Base-by-base conservation (phyloP, 2,113 vertebrate species). In the Dendropsophus ebraccatus region DNA sequence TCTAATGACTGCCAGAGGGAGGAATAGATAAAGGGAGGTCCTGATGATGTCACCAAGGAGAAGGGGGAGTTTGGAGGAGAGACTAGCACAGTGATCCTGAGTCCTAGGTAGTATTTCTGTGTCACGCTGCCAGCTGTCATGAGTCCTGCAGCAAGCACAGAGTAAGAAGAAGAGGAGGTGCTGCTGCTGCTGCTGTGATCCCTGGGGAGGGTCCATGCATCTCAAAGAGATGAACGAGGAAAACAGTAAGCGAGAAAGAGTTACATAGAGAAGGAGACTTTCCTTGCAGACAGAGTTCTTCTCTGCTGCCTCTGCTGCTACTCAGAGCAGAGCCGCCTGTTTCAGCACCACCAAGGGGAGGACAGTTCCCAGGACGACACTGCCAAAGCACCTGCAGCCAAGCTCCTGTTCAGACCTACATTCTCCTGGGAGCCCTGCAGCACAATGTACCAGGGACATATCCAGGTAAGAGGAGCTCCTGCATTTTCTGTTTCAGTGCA, bases 401-500 rank as follows among this genome's bases (percentile, higher is more conserved):
- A 77, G 10, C 83, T 7, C 56, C 45, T 70, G 21, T 52, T 85
- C 58, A 32, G n/a, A 77, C 87, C 21, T 47, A 45, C 84, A 85
- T 62, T 37, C 21, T 25, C 86, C 90, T n/a, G 91, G 88, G 90
- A 88, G 87, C 86, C 72, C 90, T 0, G 85, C 75, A 89, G 91
- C 95, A 95, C 90, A 58, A 95, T 95, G 95, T 95, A 95, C 94
- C 95, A 95, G 93, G 95, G 95, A 90, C 95, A 95, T 92, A 95
- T 95, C 91, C 95, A 95, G 95, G 95, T 95, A 91, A 94, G 94
- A 32, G 70, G 65, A 75, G 30, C 41, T 19, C 17, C 5, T 72
- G 75, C 73, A 0, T 79, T 32, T 56, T 81, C 0, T 56, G 84
- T 50, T 88, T 88, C 78, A 0, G 37, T 37, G 32, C 2, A 23